Evolutionary conservation across 2,113 vertebrate genomes (phyloP), one percentile per base, ranked within the genome.

Genomic region (Lanius collurio): DNA sequence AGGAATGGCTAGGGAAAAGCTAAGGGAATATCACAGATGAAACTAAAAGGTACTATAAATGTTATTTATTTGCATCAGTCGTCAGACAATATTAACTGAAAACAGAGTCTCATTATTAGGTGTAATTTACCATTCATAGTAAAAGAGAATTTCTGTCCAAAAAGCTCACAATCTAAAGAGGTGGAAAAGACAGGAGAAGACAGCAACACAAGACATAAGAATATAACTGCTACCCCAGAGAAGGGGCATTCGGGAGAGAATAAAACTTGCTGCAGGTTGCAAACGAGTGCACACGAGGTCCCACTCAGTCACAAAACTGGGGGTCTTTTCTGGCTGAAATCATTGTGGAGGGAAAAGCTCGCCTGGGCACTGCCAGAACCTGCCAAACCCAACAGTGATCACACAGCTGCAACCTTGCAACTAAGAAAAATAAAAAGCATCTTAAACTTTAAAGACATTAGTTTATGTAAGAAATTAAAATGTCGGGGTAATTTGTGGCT

Each of bases 21-120:
- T 42, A 28, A 65, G 23, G 19, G 21, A 93, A 82, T 47, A 60
- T 5, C 30, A 92, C 33, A 53, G 12, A 55, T 5, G 9, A 77
- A 83, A 76, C 8, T 6, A 55, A 57, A 89, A 81, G 18, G 1
- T 86, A 81, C 11, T 90, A 75, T 77, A 84, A 96, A 91, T 89
- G 64, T 52, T 76, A 37, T 95, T 91, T 95, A 90, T 94, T 96
- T 92, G 22, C 8, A 87, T 64, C 31, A 79, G 12, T 76, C n/a
- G 39, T 81, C 56, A 83, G 63, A 59, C 17, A 85, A 22, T 46
- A 62, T 81, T 55, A 75, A 49, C 22, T 60, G 52, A 63, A 89
- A 87, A 63, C 69, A 52, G 19, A 52, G 12, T 52, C 14, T n/a
- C 1, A 0, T 68, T 64, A 41, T 82, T 67, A 87, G 20, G 11